phyloP scores from a whole-genome alignment of 2,888 invertebrate genomes.

The Melieria crassipennis region DNA sequence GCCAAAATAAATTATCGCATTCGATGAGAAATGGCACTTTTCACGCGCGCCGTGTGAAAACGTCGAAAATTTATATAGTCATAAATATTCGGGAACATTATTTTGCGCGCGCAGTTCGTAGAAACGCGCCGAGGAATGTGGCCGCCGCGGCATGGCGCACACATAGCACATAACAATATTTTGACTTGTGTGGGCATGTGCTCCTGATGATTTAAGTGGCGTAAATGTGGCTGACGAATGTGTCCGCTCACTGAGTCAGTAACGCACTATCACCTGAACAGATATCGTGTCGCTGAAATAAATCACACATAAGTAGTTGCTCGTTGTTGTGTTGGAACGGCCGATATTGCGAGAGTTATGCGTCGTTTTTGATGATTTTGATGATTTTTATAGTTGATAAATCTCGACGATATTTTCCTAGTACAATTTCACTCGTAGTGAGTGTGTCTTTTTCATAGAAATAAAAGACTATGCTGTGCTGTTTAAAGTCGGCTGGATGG shows the following conservation, averaged over 20 bases:
- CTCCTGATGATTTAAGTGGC: neutral
- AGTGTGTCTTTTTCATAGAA: neutral
- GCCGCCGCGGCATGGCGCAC: neutral
- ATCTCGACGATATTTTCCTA: neutral
- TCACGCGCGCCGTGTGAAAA: neutral
- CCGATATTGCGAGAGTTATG: neutral
- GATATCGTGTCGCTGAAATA: neutral
- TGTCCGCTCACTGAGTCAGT: neutral
- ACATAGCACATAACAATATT: neutral
- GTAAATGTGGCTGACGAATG: neutral
- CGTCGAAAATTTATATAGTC: neutral
- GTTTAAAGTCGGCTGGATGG: too few relatives aligned
- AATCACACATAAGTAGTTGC: neutral
- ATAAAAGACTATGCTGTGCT: neutral
- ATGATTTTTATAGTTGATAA: conserved; percentile 1
- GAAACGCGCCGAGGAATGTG: neutral
- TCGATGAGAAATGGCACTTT: neutral
- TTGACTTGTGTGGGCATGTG: neutral
- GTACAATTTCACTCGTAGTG: neutral
- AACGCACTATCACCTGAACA: neutral
- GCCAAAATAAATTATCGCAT: neutral
- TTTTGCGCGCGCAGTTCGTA: too few relatives aligned
- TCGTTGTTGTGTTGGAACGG: too few relatives aligned
- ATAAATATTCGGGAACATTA: neutral
- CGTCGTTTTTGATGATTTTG: neutral